These are phyloP conservation scores for Onychomys torridus DNA, from an alignment of 2,797 vertebrate species.

Conservation along the genomic window DNA sequence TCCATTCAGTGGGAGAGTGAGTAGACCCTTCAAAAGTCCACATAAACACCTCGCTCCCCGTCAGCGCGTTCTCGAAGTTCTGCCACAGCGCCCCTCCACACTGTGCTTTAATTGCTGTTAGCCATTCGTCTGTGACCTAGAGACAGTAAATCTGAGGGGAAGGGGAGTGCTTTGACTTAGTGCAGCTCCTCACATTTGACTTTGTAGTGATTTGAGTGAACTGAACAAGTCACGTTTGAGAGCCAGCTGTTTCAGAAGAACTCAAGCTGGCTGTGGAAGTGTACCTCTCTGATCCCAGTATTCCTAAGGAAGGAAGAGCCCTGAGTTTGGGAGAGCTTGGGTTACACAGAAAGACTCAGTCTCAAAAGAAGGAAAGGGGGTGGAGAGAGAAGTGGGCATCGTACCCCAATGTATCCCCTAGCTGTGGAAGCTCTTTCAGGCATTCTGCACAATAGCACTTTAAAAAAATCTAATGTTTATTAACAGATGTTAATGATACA, in stretches of 20 bases:
- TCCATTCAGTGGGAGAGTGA: not conserved
- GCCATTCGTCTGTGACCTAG: not conserved
- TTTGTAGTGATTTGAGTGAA: conserved; percentile 1
- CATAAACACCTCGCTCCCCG: not conserved
- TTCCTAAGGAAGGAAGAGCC: not conserved
- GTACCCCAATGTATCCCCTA: too few relatives aligned
- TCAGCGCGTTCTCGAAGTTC: not conserved
- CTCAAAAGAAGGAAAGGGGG: not conserved
- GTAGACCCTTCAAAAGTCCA: conserved; percentile 18
- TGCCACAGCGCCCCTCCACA: not conserved
- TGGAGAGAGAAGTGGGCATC: not conserved
- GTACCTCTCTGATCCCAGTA: not conserved
- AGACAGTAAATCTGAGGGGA: not conserved
- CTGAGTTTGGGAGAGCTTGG: not conserved
- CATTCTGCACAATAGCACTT: not conserved
- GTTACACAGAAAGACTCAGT: not conserved
- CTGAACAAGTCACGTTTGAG: not conserved
- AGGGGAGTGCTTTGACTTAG: not conserved
- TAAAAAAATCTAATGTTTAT: not conserved
- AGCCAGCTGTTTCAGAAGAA: conserved; percentile 6
- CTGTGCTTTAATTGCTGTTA: not conserved
- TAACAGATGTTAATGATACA: not conserved
- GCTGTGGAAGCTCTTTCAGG: not conserved
- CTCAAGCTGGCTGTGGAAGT: too few relatives aligned
- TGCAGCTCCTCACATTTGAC: not conserved